phyloP scores from a whole-genome alignment of 2,888 invertebrate genomes.

The Endomychus coccineus region DNA sequence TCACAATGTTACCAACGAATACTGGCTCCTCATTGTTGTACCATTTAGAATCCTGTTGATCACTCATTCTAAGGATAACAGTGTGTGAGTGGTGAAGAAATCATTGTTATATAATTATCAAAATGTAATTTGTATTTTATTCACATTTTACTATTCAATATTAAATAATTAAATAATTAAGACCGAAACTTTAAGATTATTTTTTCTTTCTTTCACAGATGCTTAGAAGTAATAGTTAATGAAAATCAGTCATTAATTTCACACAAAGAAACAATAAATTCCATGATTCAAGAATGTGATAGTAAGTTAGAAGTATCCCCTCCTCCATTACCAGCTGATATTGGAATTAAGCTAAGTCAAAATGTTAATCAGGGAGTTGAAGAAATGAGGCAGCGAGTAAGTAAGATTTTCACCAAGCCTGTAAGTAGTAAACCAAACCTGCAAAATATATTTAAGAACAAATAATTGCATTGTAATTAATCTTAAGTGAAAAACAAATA shows the following conservation, averaged over 20 bases:
- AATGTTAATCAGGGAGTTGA: slow-evolving; percentile 51
- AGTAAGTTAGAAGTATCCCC: slow-evolving; percentile 38
- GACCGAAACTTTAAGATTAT: too few species aligned
- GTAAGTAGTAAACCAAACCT: background rate
- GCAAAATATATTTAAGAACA: background rate
- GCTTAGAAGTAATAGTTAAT: too few species aligned
- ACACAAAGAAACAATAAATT: slow-evolving; percentile 47
- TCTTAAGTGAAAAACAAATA: too few species aligned
- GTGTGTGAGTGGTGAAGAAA: background rate
- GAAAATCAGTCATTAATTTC: slow-evolving; percentile 43
- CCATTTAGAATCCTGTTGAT: too few species aligned
- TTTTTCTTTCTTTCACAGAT: too few species aligned
- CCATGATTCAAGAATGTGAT: slow-evolving; percentile 50
- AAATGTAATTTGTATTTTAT: background rate
- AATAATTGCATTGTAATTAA: too few species aligned
- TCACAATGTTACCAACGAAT: too few species aligned
- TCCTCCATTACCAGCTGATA: slow-evolving; percentile 19
- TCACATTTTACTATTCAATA: too few species aligned
- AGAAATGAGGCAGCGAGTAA: slow-evolving; percentile 53
- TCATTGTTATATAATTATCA: slow-evolving; percentile 3
- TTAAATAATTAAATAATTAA: too few species aligned
- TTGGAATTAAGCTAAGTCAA: slow-evolving; percentile 30
- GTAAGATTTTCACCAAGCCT: slow-evolving; percentile 49
- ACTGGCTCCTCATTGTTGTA: too few species aligned
- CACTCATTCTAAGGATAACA: too few species aligned